phyloP scores from a whole-genome alignment of 2,888 invertebrate genomes.

The Liodrosophila aerea region DNA sequence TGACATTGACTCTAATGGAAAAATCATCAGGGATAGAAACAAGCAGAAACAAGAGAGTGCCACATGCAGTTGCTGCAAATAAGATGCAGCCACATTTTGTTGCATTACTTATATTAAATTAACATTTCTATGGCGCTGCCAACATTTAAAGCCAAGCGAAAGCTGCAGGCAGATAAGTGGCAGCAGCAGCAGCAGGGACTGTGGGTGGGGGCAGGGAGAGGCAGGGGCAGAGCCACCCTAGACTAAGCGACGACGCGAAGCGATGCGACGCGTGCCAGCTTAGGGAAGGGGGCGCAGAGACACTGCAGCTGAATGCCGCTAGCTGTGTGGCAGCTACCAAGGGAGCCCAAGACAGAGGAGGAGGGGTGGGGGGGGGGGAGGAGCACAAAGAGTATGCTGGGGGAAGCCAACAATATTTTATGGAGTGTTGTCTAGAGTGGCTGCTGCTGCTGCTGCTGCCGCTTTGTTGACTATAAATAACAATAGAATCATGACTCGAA shows the following conservation, averaged over 20 bases:
- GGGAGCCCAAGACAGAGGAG: no score
- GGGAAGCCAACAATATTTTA: conserved; percentile 61
- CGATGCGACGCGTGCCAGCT: conserved; percentile 56
- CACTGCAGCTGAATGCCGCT: conserved; percentile 24
- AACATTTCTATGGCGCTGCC: conserved; percentile 22
- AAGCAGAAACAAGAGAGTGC: neutral
- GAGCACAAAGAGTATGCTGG: neutral
- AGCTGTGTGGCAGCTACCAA: neutral
- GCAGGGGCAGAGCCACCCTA: conserved; percentile 25
- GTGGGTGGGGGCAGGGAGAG: neutral
- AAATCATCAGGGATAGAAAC: conserved; percentile 49
- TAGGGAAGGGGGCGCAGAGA: conserved; percentile 9
- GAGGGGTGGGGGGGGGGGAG: neutral
- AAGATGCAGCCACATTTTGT: conserved; percentile 22
- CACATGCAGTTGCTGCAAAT: conserved; percentile 28
- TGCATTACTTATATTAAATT: conserved; percentile 35
- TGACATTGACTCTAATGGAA: conserved; percentile 75
- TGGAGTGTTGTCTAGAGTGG: conserved; percentile 72
- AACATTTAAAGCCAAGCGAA: conserved; percentile 29
- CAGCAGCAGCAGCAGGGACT: conserved; percentile 21
- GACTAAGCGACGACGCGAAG: conserved; percentile 52
- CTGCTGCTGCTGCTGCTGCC: conserved; percentile 33
- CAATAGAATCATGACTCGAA: conserved; percentile 76
- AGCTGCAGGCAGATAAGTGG: conserved; percentile 52
- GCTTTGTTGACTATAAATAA: conserved; percentile 75